A percentile compares a stretch with the other conserved stretches of the same genome.
phyloP scores from a whole-genome alignment of 1,140 invertebrate species.

The Saccostrea cuccullata region DNA sequence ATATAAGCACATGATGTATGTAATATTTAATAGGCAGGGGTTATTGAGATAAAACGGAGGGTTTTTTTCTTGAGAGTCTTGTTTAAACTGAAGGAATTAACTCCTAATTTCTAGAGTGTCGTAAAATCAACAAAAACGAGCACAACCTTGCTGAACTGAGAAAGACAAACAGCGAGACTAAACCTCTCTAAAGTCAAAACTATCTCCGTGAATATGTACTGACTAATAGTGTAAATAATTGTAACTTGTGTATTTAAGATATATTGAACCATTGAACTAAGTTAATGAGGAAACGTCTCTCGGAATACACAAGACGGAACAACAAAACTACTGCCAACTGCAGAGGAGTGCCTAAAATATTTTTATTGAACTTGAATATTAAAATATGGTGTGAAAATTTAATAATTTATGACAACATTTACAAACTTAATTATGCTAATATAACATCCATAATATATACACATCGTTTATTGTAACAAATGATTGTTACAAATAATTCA shows the following conservation, averaged over 20 bases:
- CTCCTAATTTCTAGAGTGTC: not conserved
- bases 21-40: not conserved
- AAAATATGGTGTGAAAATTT: no score
- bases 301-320: no score
- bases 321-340: no score
- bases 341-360: no score
- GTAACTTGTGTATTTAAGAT: not conserved
- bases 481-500: no score
- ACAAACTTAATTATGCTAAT: no score
- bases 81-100: not conserved
- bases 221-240: conserved; percentile 18
- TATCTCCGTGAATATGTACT: not conserved
- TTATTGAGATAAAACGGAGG: not conserved
- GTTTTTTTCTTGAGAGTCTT: not conserved
- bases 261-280: not conserved
- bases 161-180: not conserved
- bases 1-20: not conserved
- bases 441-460: no score
- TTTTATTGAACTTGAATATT: no score
- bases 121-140: not conserved
- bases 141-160: not conserved
- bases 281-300: no score
- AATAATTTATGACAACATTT: no score
- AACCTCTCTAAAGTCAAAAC: not conserved
- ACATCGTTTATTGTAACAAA: no score